Evolutionary conservation across 92 coral and sea anemone genomes (phyloP).

Genomic region (Parazoanthus atlanticus): DNA sequence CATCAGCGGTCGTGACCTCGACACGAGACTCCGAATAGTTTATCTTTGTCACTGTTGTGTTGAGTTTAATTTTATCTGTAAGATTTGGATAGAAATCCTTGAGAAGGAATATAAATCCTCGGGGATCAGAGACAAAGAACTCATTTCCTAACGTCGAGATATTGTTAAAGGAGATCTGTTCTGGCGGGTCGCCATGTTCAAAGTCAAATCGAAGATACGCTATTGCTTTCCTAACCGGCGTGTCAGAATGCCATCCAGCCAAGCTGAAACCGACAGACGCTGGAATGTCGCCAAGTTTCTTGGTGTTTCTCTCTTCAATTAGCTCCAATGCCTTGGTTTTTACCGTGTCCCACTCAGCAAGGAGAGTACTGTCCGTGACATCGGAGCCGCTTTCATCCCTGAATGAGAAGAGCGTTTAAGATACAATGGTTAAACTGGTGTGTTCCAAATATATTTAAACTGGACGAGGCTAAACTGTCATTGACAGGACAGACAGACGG

Average conservation of each 20-base stretch:
- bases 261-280: slow-evolving; percentile 53
- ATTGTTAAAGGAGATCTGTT: slow-evolving; percentile 49
- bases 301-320: slow-evolving; percentile 39
- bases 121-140: slow-evolving; percentile 63
- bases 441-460: no score
- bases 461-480: no score
- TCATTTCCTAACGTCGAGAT: slow-evolving; percentile 47
- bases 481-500: no score
- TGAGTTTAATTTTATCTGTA: slow-evolving; percentile 52
- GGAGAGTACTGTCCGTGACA: slow-evolving; percentile 46
- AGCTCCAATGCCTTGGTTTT: slow-evolving; percentile 5
- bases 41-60: slow-evolving; percentile 53
- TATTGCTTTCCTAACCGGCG: slow-evolving; percentile 46
- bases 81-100: slow-evolving; percentile 49
- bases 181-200: slow-evolving; percentile 58
- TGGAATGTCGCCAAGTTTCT: slow-evolving; percentile 37
- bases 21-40: slow-evolving; percentile 52
- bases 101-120: slow-evolving; percentile 56
- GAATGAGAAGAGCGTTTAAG: background rate
- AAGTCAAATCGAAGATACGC: slow-evolving; percentile 71
- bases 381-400: slow-evolving; percentile 63
- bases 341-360: slow-evolving; percentile 5
- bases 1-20: slow-evolving; percentile 58
- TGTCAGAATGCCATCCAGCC: slow-evolving; percentile 59
- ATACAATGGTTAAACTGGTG: background rate